Percentiles rank a stretch among this genome's conserved stretches.
Evolutionary conservation across 2,113 vertebrate genomes (phyloP).

Genomic region (Montifringilla adamsi): DNA sequence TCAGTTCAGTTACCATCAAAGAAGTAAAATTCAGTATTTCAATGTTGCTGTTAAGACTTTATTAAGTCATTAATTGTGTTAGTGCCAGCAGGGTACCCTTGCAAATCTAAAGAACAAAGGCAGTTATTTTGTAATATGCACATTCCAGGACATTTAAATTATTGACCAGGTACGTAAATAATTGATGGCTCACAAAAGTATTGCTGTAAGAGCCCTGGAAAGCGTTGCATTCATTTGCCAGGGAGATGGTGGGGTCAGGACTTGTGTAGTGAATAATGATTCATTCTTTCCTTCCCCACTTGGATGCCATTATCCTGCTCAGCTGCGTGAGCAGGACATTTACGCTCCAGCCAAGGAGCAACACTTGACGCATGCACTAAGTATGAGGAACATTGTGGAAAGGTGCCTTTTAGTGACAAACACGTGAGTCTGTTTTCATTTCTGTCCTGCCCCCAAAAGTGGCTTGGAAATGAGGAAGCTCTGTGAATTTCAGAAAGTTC

Average conservation of each 20-base stretch:
- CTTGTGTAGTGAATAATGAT: conserved; percentile 51
- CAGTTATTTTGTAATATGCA: conserved; percentile 40
- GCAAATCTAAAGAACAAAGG: conserved; percentile 59
- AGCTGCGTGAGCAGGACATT: background rate
- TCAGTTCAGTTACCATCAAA: conserved; percentile 1
- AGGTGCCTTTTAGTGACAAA: background rate
- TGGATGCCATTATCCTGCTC: background rate
- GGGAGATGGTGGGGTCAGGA: conserved; percentile 42
- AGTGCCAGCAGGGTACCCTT: background rate
- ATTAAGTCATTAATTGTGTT: conserved; percentile 23
- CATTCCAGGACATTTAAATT: conserved; percentile 72
- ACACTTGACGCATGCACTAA: background rate
- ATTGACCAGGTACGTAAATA: conserved; percentile 76
- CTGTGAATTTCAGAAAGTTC: background rate
- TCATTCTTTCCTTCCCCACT: conserved; percentile 30
- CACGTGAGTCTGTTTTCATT: background rate
- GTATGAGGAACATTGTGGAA: background rate
- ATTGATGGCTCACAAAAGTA: conserved; percentile 69
- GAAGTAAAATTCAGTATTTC: background rate
- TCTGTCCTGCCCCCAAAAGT: background rate
- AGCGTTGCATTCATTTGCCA: conserved; percentile 14
- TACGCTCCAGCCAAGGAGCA: background rate
- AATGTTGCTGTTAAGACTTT: conserved; percentile 2
- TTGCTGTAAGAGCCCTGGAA: conserved; percentile 58
- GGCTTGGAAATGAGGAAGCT: background rate